Evolutionary conservation across 2,113 vertebrate species (phyloP), one percentile per base, ranked within the genome.

Genomic region (Pholis gunnellus): DNA sequence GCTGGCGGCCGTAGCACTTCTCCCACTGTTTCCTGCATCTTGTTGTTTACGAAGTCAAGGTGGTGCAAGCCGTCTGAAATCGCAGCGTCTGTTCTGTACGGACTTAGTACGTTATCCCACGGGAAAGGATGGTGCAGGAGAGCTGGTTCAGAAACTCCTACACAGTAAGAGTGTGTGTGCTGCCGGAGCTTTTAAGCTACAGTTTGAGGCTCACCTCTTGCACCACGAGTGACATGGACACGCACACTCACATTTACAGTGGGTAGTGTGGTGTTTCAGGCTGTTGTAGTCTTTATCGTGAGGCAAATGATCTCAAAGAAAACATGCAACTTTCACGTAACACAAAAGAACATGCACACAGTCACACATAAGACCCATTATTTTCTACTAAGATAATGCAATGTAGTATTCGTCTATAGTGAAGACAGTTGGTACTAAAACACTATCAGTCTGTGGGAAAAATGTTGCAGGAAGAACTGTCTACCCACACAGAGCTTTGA

Each of bases 31-130:
- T 86, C 69, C 80, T 82, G 78, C 79, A 83, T 72, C 36, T 74
- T 42, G 17, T 75, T 89, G 75, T 86, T 88, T 75, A 83, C 34
- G 8, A 34, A 79, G 84, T 82, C 83, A 87, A 88, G 84, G 79
- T 31, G 72, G 79, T 31, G 72, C 9, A 15, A 89, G 67, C 78
- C 0, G 54, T 69, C 73, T 85, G 65, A 76, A 81, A 78, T 9
- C 40, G 38, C 61, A 57, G 52, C n/a, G 0, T 13, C 52, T 27
- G 57, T 38, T 76, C 40, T 79, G 2, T 54, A 48, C 40, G 7
- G 70, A 81, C 64, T 67, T 5, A 31, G 66, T 61, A 50, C 9
- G 40, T 61, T 40, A 57, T 84, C 36, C 63, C 69, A 48, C 13
- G 2, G 40, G 31, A 67, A 46, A 52, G 40, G 17, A 64, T 48